Conservation (phyloP, 2,113 vertebrate species). For the Theropithecus gelada region DNA sequence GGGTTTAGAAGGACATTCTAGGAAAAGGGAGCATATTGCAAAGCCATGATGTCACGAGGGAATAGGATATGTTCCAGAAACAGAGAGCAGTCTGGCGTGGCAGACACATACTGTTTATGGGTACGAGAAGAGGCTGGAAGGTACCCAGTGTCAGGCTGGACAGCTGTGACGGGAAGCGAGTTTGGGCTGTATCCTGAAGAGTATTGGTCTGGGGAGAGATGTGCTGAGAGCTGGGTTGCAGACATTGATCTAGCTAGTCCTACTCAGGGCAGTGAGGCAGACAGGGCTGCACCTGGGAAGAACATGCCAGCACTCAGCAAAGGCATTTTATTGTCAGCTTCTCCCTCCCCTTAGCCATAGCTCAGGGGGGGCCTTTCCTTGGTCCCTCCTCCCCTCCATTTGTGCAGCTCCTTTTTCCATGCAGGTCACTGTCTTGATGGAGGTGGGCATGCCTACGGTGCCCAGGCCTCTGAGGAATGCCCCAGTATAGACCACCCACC, state of each 20-base stretch:
- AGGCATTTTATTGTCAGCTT: accelerated
- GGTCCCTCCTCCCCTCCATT: not conserved
- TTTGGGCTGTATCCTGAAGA: not conserved
- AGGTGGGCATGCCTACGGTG: not conserved
- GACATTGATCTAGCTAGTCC: not conserved
- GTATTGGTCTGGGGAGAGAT: not conserved
- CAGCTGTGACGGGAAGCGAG: not conserved
- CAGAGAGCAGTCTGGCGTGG: not conserved
- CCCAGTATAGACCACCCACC: not conserved
- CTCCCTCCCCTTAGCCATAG: not conserved
- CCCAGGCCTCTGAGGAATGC: not conserved
- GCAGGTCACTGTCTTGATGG: not conserved
- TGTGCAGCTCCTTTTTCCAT: not conserved
- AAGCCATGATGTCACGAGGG: not conserved
- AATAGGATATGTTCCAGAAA: not conserved
- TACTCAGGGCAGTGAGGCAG: not conserved
- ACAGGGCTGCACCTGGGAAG: not conserved
- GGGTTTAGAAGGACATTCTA: not conserved
- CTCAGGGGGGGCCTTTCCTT: not conserved
- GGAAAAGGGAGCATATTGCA: not conserved
- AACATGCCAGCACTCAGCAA: not conserved
- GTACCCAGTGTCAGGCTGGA: not conserved
- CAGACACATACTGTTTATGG: not conserved
- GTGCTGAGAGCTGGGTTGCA: not conserved
- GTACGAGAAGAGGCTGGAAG: not conserved